phyloP scores from a whole-genome alignment of 2,113 vertebrate species.

The Rynchops niger region DNA sequence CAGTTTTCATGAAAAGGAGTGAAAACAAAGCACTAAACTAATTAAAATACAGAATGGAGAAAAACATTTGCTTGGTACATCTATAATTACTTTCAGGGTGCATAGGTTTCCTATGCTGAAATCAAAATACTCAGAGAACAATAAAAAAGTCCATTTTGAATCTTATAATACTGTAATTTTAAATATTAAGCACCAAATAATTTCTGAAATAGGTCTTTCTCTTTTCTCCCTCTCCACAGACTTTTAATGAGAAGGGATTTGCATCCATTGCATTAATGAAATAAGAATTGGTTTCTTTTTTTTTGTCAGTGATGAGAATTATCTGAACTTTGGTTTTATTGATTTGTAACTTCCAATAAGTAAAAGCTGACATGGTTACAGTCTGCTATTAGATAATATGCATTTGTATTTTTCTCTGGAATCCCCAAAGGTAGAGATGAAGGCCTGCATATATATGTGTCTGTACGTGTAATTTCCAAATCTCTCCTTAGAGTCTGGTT shows the following conservation, averaged over 20 bases:
- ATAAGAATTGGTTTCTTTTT: neutral
- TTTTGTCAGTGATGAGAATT: neutral
- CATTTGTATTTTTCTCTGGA: neutral
- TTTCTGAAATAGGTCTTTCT: neutral
- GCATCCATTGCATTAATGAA: neutral
- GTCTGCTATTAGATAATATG: neutral
- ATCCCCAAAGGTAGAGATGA: neutral
- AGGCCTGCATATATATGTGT: fast-evolving
- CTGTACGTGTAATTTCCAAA: neutral
- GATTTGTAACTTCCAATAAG: neutral
- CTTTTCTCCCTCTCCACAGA: neutral
- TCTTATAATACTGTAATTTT: neutral
- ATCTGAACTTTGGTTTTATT: neutral
- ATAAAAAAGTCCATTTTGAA: neutral
- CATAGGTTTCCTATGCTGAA: neutral
- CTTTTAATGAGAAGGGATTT: neutral
- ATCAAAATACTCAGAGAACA: neutral
- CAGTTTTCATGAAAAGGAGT: neutral
- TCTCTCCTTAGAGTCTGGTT: neutral
- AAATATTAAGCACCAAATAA: neutral
- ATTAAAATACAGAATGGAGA: neutral
- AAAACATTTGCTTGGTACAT: neutral
- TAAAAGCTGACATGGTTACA: neutral
- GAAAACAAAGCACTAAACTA: neutral
- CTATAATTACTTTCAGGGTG: neutral